phyloP scores from a whole-genome alignment of 2,797 vertebrate genomes.

The Mareca strepera region DNA sequence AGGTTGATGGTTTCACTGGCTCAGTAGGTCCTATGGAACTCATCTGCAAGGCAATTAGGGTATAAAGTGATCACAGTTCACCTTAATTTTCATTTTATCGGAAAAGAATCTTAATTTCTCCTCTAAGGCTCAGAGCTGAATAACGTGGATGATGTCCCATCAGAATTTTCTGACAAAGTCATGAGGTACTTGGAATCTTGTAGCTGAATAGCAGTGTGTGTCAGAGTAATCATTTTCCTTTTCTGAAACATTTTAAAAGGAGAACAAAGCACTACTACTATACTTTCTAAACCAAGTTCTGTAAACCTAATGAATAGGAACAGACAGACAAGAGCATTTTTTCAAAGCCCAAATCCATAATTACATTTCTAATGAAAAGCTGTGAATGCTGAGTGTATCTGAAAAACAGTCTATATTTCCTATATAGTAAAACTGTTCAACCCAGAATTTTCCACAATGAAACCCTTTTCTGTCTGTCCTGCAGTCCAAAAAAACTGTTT shows the following conservation, averaged over 20 bases:
- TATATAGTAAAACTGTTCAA: background rate
- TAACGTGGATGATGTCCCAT: rapidly evolving
- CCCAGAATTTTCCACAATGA: background rate
- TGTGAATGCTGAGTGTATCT: background rate
- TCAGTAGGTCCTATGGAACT: background rate
- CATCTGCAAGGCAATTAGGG: background rate
- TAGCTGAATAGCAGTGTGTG: background rate
- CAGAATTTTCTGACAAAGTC: background rate
- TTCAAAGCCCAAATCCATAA: background rate
- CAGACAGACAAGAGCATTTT: background rate
- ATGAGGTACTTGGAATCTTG: background rate
- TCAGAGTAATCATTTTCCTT: background rate
- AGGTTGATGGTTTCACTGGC: background rate
- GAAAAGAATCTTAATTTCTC: background rate
- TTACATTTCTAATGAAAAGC: background rate
- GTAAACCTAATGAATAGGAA: background rate
- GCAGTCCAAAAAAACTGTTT: background rate
- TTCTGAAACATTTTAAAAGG: background rate
- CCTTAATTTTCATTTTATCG: background rate
- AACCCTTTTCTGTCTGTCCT: background rate
- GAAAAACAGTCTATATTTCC: background rate
- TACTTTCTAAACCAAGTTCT: background rate
- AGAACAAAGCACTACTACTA: background rate
- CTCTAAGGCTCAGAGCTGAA: background rate
- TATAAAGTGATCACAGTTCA: background rate